Conservation (phyloP, 1,140 invertebrate species). For the Eufriesea mexicana region DNA sequence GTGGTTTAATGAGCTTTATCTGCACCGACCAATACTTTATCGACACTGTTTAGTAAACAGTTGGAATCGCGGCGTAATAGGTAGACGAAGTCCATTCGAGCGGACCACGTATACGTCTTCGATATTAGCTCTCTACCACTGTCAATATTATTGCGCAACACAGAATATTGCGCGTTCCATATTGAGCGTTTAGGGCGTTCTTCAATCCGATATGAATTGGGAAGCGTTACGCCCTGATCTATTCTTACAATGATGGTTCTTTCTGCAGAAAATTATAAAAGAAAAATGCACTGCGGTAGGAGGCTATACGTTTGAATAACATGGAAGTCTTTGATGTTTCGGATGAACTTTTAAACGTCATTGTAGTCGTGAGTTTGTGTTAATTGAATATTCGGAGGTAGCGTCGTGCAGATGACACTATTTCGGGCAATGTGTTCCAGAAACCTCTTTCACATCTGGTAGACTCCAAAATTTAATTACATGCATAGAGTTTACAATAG, state of each 20-base stretch:
- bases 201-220: conserved; percentile 14
- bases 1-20: conserved; percentile 7
- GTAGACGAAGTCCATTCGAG: conserved; percentile 7
- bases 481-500: not conserved
- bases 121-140: conserved; percentile 44
- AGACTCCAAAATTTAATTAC: conserved; percentile 9
- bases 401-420: not conserved
- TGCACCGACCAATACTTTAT: conserved; percentile 2
- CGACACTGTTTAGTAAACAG: conserved; percentile 14
- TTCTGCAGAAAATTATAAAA: not conserved
- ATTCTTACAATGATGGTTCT: not conserved
- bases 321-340: not conserved
- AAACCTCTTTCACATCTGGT: conserved; percentile 4
- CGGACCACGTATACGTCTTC: not conserved
- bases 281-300: not conserved
- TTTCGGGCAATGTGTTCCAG: not conserved
- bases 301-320: not conserved
- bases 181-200: conserved; percentile 49
- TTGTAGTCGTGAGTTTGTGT: not conserved
- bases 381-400: conserved; percentile 21
- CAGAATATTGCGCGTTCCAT: conserved; percentile 48
- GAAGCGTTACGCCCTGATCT: not conserved
- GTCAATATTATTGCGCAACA: conserved; percentile 56
- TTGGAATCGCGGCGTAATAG: not conserved
- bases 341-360: not conserved